phyloP scores from a whole-genome alignment of 2,113 vertebrate species.

The Archocentrus centrarchus region DNA sequence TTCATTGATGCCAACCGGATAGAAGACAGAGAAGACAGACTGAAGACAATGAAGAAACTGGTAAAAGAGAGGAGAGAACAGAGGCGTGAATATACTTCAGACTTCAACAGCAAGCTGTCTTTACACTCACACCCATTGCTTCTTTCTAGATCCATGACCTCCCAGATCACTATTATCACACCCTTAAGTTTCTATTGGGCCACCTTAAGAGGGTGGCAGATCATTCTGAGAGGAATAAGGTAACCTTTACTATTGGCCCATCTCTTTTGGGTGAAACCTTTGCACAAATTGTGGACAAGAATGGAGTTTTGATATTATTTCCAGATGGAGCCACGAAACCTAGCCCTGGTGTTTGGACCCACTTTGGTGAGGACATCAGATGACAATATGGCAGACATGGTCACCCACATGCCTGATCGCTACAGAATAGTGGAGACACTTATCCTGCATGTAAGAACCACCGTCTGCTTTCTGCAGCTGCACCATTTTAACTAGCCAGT shows the following conservation, averaged over 20 bases:
- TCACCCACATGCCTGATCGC: conserved; percentile 97
- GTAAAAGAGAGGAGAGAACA: conserved; percentile 63
- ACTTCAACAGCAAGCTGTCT: neutral
- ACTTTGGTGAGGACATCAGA: conserved; percentile 94
- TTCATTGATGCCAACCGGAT: conserved; percentile 96
- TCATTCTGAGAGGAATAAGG: conserved; percentile 95
- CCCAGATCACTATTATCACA: conserved; percentile 92
- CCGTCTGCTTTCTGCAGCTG: neutral
- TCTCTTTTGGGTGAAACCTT: neutral
- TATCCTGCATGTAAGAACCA: conserved; percentile 89
- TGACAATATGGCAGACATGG: conserved; percentile 99
- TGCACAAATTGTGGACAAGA: neutral
- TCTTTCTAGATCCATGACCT: conserved; percentile 87
- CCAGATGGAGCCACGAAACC: conserved; percentile 97
- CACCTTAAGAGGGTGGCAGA: conserved; percentile 95
- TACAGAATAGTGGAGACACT: conserved; percentile 98
- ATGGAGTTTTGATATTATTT: neutral
- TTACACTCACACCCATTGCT: neutral
- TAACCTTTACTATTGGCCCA: conserved; percentile 36
- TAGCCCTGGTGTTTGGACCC: conserved; percentile 96
- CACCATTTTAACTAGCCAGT: neutral
- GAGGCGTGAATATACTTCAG: neutral
- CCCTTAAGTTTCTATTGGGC: conserved; percentile 90
- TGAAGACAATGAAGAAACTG: conserved; percentile 93
- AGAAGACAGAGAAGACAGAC: conserved; percentile 87